Conservation (phyloP, 2,797 vertebrate genomes). For the Semotilus atromaculatus region DNA sequence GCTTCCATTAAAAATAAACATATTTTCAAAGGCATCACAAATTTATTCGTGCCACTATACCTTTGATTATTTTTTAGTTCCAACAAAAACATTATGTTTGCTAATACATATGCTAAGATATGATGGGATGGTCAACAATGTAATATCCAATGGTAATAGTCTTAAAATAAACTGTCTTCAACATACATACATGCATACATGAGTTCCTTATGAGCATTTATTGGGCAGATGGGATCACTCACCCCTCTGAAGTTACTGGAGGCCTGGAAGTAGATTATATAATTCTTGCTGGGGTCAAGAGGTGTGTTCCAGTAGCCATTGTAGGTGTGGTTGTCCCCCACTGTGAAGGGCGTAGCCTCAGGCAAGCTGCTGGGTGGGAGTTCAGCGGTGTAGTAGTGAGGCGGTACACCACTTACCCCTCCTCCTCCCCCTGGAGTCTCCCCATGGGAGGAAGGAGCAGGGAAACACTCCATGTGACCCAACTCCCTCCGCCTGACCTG, state of each 20-base stretch:
- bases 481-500: constrained; percentile 82
- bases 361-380: constrained; percentile 88
- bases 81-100: not conserved
- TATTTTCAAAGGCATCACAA: not conserved
- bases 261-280: constrained; percentile 96
- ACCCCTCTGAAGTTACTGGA: constrained; percentile 94
- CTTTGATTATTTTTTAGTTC: not conserved
- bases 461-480: constrained; percentile 87
- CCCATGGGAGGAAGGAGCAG: constrained; percentile 81
- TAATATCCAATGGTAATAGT: not conserved
- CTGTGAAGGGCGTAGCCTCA: constrained; percentile 91
- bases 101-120: not conserved
- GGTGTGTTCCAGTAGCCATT: constrained; percentile 96
- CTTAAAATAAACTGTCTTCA: not conserved
- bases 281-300: constrained; percentile 90
- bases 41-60: not conserved
- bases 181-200: not conserved
- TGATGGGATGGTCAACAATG: not conserved
- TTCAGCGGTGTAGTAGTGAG: constrained; percentile 92
- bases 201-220: not conserved
- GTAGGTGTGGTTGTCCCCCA: constrained; percentile 97
- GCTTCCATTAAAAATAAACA: not conserved
- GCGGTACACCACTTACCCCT: constrained; percentile 34
- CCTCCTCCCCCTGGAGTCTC: constrained; percentile 75
- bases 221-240: constrained; percentile 62